phyloP scores from a whole-genome alignment of 2,888 invertebrate genomes.

The Aricia artaxerxes region DNA sequence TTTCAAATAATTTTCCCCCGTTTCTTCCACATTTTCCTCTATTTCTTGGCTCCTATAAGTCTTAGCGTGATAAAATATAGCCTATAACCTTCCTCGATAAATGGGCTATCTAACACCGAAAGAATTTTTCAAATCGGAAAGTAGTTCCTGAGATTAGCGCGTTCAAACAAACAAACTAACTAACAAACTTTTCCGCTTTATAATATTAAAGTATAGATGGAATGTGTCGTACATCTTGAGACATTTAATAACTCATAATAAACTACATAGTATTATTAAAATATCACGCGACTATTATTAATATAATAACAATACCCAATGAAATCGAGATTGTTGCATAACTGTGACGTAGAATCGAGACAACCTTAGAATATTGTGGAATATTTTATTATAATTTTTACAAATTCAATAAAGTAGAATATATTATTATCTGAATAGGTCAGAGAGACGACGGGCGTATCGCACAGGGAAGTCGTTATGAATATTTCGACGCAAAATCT shows the following conservation, averaged over 20 bases:
- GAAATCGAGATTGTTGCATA: slow-evolving; percentile 13
- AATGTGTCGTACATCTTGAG: not conserved
- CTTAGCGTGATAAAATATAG: no score
- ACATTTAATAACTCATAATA: not conserved
- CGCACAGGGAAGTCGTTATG: slow-evolving; percentile 23
- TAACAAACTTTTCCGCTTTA: no score
- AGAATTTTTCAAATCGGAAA: no score
- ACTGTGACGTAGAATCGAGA: slow-evolving; percentile 7
- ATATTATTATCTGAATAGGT: slow-evolving; percentile 21
- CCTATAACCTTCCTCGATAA: no score
- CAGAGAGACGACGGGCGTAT: slow-evolving; percentile 1
- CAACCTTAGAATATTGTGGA: not conserved
- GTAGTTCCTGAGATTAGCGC: no score
- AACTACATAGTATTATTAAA: not conserved
- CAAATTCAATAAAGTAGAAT: slow-evolving; percentile 7
- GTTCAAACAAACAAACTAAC: no score
- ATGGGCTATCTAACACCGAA: no score
- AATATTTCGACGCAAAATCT: slow-evolving; percentile 25
- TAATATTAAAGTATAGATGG: no score
- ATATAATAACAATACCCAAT: slow-evolving; percentile 17
- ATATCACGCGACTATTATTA: not conserved
- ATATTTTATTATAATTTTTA: slow-evolving; percentile 9
- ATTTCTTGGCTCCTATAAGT: no score
- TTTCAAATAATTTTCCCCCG: no score
- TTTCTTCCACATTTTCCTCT: no score